Conservation (phyloP, 1,140 invertebrate genomes). For the Drosophila quadrilineata region DNA sequence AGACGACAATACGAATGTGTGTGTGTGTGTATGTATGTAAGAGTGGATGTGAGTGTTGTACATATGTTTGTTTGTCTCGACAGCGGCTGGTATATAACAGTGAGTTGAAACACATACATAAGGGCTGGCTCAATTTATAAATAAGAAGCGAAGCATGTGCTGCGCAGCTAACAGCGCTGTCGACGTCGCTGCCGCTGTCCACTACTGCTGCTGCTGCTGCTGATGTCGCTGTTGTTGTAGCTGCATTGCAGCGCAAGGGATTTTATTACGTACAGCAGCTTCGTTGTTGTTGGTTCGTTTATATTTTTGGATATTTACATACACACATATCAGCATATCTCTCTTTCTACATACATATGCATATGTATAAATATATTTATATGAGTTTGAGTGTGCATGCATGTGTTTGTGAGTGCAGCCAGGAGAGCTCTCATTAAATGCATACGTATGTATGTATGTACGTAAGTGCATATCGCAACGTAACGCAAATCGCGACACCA, state of each 20-base stretch:
- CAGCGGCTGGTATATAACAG: conserved; percentile 58
- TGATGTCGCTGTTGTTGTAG: conserved; percentile 14
- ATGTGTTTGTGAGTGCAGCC: conserved; percentile 17
- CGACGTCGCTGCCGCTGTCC: not conserved
- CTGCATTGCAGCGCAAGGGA: conserved; percentile 67
- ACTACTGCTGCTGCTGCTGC: not conserved
- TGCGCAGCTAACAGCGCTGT: conserved; percentile 42
- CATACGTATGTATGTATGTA: too few species aligned
- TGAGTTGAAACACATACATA: conserved; percentile 70
- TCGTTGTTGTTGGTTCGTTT: conserved; percentile 53
- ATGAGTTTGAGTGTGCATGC: too few species aligned
- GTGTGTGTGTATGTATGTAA: conserved; percentile 34
- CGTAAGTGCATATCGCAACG: too few species aligned
- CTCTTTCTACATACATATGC: conserved; percentile 4
- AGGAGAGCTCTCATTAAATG: conserved; percentile 29
- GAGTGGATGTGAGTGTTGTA: conserved; percentile 6
- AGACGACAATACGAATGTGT: too few species aligned
- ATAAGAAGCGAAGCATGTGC: conserved; percentile 71
- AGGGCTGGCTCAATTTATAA: conserved; percentile 75
- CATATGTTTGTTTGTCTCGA: conserved; percentile 16
- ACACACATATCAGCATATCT: conserved; percentile 34
- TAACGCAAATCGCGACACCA: conserved; percentile 41
- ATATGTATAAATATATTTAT: not conserved
- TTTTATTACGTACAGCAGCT: conserved; percentile 69
- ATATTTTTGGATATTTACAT: conserved; percentile 78